These are phyloP conservation scores for Theristicus caerulescens DNA, from an alignment of 2,113 vertebrate genomes.

Conservation along the genomic window DNA sequence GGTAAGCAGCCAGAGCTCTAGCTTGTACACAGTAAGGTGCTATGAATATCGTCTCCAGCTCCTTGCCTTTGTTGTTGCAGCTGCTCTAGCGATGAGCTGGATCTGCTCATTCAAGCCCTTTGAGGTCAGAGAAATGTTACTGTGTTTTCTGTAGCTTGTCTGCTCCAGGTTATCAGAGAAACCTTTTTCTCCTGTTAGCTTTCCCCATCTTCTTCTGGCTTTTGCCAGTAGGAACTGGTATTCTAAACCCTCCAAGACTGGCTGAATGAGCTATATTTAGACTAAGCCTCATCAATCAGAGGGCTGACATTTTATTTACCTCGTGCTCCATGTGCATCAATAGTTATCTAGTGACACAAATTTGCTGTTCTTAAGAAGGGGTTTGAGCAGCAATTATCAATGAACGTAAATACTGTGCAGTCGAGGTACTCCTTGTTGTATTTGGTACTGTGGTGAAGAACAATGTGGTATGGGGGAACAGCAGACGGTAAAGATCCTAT, in stretches of 20 bases:
- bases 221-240: neutral
- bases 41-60: neutral
- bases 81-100: neutral
- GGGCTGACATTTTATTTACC: neutral
- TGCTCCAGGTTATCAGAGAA: neutral
- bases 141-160: neutral
- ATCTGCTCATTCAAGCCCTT: neutral
- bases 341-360: neutral
- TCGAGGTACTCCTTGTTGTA: neutral
- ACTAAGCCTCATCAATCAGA: neutral
- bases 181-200: neutral
- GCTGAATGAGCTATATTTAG: neutral
- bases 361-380: neutral
- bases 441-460: neutral
- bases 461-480: accelerated
- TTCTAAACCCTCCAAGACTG: neutral
- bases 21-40: neutral
- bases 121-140: neutral
- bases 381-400: neutral
- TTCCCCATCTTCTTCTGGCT: neutral
- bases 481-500: neutral
- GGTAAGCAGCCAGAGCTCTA: neutral
- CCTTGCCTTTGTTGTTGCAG: neutral
- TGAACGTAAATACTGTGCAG: neutral
- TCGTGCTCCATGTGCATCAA: neutral